Evolutionary conservation across 1,140 invertebrate genomes (phyloP), one percentile per base, ranked within the genome.

Genomic region (Drosophila busckii): DNA sequence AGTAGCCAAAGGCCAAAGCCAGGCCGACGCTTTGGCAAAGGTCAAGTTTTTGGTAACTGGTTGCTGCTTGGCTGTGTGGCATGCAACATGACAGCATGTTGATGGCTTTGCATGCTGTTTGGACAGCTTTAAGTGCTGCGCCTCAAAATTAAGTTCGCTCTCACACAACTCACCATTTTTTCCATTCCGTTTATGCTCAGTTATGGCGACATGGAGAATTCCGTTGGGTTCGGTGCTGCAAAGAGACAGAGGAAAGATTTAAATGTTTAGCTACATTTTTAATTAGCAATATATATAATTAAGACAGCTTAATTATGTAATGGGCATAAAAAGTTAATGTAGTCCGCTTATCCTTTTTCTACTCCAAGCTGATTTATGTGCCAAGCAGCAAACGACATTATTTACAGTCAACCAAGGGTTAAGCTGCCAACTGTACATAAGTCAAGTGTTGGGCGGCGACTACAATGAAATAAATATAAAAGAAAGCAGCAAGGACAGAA

Each of bases 241-340:
- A 68, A 32, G 49, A 31, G 44, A 65, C 25, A 26, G 31, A 42
- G 9, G 19, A 46, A 20, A 10, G 10, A 9, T 41, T 55, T 28
- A 59, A 64, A 52, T 53, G 70, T 56, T 60, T 52, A 67, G n/a
- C n/a, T 64, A 71, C 63, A 71, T 59, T 56, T 67, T 46, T 80
- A 78, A 78, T 78, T 80, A 68, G 63, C 73, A n/a, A 80, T 60
- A 56, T 75, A 69, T 75, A 60, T 69, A 75, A 75, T 54, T 28
- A 28, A 59, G 48, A 80, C 48, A 82, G 60, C 73, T 80, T 78
- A 78, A 78, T 69, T 78, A 78, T 52, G 63, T 58, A 71, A 80
- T 56, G 31, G 73, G 71, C 67, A 31, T 80, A 37, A 80, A n/a
- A 71, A 58, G 29, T 34, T 53, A 40, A 60, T 60, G 56, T n/a